Evolutionary conservation across 1,140 invertebrate species (phyloP).

Genomic region (Adoxophyes honmai): DNA sequence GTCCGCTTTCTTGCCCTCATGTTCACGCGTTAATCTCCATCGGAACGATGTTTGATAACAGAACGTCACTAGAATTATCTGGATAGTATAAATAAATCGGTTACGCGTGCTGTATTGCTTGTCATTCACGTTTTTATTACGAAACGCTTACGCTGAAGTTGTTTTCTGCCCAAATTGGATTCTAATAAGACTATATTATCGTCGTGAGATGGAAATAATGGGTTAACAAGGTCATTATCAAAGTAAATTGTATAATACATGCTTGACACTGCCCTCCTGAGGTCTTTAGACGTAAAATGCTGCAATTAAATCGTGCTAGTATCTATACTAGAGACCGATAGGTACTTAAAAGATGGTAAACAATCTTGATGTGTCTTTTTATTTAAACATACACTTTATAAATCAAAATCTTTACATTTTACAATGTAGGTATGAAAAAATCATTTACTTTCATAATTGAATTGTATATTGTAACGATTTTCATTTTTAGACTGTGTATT

Average conservation of each 20-base stretch:
- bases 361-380: too few relatives aligned
- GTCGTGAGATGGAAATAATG: background rate
- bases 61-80: constrained; percentile 33
- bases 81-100: background rate
- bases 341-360: too few relatives aligned
- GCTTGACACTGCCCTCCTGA: constrained; percentile 6
- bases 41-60: constrained; percentile 59
- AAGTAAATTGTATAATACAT: background rate
- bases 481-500: too few relatives aligned
- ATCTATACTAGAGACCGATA: too few relatives aligned
- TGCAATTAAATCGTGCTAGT: background rate
- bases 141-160: background rate
- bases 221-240: constrained; percentile 5
- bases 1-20: constrained; percentile 16
- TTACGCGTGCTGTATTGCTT: background rate
- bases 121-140: background rate
- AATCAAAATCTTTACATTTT: too few relatives aligned
- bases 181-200: too few relatives aligned
- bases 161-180: background rate
- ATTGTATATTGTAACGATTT: too few relatives aligned
- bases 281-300: background rate
- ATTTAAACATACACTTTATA: too few relatives aligned
- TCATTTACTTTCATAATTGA: too few relatives aligned
- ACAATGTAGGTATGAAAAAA: too few relatives aligned
- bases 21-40: constrained; percentile 28